Evolutionary conservation across 64 coral and sea anemone genomes (phyloP).

Genomic region (Porites australiensis): DNA sequence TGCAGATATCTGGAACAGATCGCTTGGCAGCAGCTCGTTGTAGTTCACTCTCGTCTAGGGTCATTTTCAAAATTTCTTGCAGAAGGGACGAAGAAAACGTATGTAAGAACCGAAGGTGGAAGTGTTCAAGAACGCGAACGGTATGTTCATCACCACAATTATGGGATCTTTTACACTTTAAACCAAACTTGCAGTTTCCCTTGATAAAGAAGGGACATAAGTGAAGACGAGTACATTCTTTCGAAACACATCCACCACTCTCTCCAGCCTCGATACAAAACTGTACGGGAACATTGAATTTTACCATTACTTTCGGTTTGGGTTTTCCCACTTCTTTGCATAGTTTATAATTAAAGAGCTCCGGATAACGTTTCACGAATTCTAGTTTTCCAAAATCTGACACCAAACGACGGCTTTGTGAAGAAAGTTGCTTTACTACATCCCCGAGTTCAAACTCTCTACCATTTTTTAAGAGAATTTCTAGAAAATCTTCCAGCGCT

Average conservation of each 20-base stretch:
- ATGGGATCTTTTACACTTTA: too few species aligned
- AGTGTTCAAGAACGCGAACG: neutral
- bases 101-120: slow-evolving; percentile 32
- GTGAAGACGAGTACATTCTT: slow-evolving; percentile 67
- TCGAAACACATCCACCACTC: slow-evolving; percentile 53
- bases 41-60: slow-evolving; percentile 70
- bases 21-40: slow-evolving; percentile 46
- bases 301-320: slow-evolving; percentile 70
- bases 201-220: slow-evolving; percentile 62
- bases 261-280: slow-evolving; percentile 69
- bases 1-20: slow-evolving; percentile 66
- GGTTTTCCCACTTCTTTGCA: neutral
- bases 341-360: slow-evolving; percentile 14
- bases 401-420: neutral
- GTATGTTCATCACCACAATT: too few species aligned
- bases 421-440: slow-evolving; percentile 63
- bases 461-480: neutral
- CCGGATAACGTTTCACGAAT: slow-evolving; percentile 39
- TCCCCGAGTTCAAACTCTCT: slow-evolving; percentile 60
- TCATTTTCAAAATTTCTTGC: slow-evolving; percentile 41
- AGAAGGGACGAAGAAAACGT: neutral
- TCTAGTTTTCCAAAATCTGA: slow-evolving; percentile 10
- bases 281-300: slow-evolving; percentile 57
- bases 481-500: slow-evolving; percentile 53
- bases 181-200: too few species aligned